phyloP scores from a whole-genome alignment of 2,113 vertebrate species.

The Ammodytes marinus region DNA sequence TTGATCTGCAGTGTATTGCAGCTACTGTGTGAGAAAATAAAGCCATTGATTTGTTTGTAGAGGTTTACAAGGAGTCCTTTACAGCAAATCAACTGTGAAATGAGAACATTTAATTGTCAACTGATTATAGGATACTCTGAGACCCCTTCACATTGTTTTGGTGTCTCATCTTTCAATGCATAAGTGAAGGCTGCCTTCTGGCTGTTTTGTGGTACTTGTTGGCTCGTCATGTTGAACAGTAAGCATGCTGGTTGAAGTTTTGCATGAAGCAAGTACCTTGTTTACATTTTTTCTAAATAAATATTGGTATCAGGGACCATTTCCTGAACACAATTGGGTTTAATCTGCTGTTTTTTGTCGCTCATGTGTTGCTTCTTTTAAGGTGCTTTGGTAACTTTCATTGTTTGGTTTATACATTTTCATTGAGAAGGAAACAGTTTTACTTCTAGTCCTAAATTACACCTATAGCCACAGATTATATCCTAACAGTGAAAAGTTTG shows the following conservation, averaged over 20 bases:
- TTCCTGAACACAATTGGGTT: slow-evolving; percentile 22
- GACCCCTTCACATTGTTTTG: slow-evolving; percentile 51
- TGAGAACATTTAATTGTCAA: neutral
- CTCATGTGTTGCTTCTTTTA: slow-evolving; percentile 15
- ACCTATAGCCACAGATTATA: slow-evolving; percentile 2
- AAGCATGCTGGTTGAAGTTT: slow-evolving; percentile 65
- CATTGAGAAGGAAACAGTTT: slow-evolving; percentile 1
- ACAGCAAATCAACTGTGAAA: slow-evolving; percentile 17
- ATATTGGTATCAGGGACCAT: neutral
- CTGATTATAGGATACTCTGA: slow-evolving; percentile 25
- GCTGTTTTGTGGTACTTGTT: slow-evolving; percentile 30
- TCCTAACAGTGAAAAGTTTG: slow-evolving; percentile 42
- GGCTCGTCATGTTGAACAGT: slow-evolving; percentile 49
- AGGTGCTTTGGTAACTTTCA: neutral
- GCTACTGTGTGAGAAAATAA: slow-evolving; percentile 73
- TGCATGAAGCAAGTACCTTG: slow-evolving; percentile 57
- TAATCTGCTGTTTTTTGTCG: slow-evolving; percentile 16
- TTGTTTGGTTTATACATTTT: neutral
- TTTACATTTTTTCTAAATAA: neutral
- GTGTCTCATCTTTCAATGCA: slow-evolving; percentile 44
- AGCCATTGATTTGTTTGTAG: slow-evolving; percentile 37
- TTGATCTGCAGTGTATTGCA: slow-evolving; percentile 76
- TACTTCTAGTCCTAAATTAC: slow-evolving; percentile 18
- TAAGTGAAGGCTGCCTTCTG: slow-evolving; percentile 17
- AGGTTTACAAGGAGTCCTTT: slow-evolving; percentile 52